phyloP scores from a whole-genome alignment of 2,113 vertebrate species.

The Ranitomeya variabilis region DNA sequence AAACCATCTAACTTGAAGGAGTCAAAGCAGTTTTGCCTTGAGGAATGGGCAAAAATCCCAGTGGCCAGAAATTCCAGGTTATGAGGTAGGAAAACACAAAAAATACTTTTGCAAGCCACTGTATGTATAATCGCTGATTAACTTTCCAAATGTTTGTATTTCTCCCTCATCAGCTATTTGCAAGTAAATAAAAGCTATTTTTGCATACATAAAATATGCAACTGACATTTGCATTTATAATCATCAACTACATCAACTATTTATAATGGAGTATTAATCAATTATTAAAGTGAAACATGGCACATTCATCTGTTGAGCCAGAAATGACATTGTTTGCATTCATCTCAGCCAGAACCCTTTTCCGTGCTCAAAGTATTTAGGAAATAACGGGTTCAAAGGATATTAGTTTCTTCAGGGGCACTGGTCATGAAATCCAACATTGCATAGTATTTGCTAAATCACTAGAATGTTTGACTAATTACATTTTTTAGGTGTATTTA shows the following conservation, averaged over 20 bases:
- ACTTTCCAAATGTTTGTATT: conserved; percentile 9
- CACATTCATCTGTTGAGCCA: conserved; percentile 32
- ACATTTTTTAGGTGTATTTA: background rate
- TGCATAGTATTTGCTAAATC: background rate
- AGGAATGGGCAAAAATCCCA: too few species aligned
- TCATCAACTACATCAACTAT: conserved; percentile 25
- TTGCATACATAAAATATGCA: conserved; percentile 16
- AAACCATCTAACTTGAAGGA: too few species aligned
- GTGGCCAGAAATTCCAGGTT: too few species aligned
- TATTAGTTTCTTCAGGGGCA: background rate
- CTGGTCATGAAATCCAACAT: background rate
- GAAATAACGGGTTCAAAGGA: background rate
- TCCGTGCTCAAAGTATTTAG: background rate
- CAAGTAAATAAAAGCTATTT: conserved; percentile 32
- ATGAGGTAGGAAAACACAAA: too few species aligned
- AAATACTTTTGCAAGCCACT: background rate
- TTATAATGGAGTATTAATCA: conserved; percentile 27
- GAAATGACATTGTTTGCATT: background rate
- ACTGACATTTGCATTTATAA: conserved; percentile 27
- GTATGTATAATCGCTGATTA: background rate
- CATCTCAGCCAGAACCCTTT: background rate
- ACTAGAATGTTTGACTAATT: background rate
- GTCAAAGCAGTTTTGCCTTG: too few species aligned
- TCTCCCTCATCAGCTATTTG: conserved; percentile 7
- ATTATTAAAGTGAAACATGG: conserved; percentile 35